Evolutionary conservation across 2,888 invertebrate species (phyloP).

Genomic region (Boloria selene): DNA sequence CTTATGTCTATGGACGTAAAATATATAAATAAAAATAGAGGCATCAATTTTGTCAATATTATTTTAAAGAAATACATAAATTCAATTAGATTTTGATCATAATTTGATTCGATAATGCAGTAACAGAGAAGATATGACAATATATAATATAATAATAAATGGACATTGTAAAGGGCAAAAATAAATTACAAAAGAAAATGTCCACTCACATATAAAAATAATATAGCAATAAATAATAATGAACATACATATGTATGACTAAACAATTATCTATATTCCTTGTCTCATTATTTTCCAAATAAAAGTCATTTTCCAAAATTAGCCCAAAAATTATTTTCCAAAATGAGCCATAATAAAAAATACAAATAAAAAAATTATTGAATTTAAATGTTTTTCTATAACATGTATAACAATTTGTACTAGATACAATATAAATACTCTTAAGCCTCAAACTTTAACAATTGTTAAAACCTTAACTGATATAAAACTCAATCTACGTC

Average conservation of each 20-base stretch:
- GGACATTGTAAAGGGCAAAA: too few species aligned
- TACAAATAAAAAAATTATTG: neutral
- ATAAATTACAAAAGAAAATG: too few species aligned
- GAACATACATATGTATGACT: too few species aligned
- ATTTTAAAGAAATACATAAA: too few species aligned
- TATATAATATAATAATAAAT: too few species aligned
- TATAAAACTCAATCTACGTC: slow-evolving; percentile 31
- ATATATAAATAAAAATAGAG: slow-evolving; percentile 6
- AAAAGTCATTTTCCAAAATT: neutral
- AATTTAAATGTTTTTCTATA: slow-evolving; percentile 25
- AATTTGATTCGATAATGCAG: too few species aligned
- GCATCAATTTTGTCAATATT: neutral
- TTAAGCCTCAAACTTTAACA: slow-evolving; percentile 61
- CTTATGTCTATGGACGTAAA: slow-evolving; percentile 41
- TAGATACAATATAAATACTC: slow-evolving; percentile 57
- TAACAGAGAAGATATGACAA: too few species aligned
- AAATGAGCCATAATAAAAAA: slow-evolving; percentile 1
- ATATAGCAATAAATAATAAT: too few species aligned
- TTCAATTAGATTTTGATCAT: too few species aligned
- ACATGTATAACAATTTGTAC: slow-evolving; percentile 51
- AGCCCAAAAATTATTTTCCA: neutral
- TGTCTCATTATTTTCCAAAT: too few species aligned
- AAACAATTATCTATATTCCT: too few species aligned
- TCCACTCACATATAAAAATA: too few species aligned
- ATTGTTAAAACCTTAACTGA: slow-evolving; percentile 46